Conservation (phyloP, 2,113 vertebrate genomes). For the Dipodomys stephensi region DNA sequence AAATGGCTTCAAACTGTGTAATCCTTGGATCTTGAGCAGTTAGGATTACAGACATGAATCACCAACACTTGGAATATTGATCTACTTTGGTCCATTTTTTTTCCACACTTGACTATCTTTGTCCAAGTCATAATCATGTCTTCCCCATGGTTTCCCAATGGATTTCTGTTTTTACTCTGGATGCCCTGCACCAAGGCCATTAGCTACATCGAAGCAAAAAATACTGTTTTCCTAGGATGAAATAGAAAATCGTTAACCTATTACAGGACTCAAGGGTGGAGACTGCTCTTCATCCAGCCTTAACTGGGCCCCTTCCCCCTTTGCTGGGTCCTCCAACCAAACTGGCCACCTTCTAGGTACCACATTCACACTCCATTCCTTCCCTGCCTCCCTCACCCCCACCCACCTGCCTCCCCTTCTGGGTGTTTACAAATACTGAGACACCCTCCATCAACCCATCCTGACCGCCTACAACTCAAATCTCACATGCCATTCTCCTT, state of each 20-base stretch:
- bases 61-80: background rate
- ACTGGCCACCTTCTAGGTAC: background rate
- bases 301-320: background rate
- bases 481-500: background rate
- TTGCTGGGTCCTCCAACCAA: background rate
- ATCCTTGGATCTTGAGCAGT: background rate
- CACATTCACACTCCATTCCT: background rate
- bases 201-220: background rate
- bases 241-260: background rate
- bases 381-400: background rate
- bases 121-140: background rate
- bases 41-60: background rate
- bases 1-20: too few relatives aligned
- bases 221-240: conserved; percentile 2
- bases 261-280: background rate
- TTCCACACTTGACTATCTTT: background rate
- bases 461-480: background rate
- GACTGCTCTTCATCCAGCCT: background rate
- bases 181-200: background rate
- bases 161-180: background rate
- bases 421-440: background rate
- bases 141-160: background rate
- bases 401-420: background rate
- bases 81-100: background rate
- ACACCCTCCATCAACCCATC: background rate